A percentile compares a stretch with the other conserved stretches of the same genome.
phyloP scores from a whole-genome alignment of 2,888 invertebrate species.

The Leptinotarsa rubiginosa region DNA sequence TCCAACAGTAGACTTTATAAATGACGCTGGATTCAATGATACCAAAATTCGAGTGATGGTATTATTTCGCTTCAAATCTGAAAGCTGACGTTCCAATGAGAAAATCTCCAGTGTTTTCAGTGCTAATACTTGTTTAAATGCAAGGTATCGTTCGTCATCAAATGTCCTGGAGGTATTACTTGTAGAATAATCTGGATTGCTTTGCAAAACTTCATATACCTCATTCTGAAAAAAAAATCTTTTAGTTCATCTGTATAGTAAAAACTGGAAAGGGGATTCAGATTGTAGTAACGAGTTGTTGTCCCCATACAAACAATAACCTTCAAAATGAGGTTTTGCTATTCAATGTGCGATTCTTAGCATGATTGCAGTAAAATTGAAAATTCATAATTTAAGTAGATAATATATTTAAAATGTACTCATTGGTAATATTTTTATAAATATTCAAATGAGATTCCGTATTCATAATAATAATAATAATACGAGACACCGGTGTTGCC shows the following conservation, averaged over 20 bases:
- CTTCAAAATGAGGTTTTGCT: too few relatives aligned
- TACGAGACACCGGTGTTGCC: too few relatives aligned
- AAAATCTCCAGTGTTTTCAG: constrained; percentile 75
- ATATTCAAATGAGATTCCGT: too few relatives aligned
- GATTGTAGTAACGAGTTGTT: too few relatives aligned
- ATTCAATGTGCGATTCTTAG: too few relatives aligned
- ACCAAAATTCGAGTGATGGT: constrained; percentile 70
- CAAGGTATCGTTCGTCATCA: constrained; percentile 67
- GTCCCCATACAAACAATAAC: too few relatives aligned
- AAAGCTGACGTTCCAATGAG: constrained; percentile 68
- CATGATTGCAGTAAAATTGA: too few relatives aligned
- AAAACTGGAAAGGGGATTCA: background rate
- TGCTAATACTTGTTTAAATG: constrained; percentile 73
- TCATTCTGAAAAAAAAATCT: constrained; percentile 54
- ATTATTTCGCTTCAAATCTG: constrained; percentile 66
- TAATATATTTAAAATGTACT: too few relatives aligned
- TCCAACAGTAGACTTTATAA: constrained; percentile 76
- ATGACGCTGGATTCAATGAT: constrained; percentile 73
- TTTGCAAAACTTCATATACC: constrained; percentile 53
- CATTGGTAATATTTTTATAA: too few relatives aligned
- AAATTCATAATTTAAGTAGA: too few relatives aligned
- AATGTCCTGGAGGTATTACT: constrained; percentile 50
- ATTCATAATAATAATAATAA: too few relatives aligned
- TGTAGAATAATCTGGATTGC: constrained; percentile 53
- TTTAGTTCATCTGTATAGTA: background rate